Base-by-base conservation (phyloP, 1,140 invertebrate genomes). In the Acromyrmex charruanus region DNA sequence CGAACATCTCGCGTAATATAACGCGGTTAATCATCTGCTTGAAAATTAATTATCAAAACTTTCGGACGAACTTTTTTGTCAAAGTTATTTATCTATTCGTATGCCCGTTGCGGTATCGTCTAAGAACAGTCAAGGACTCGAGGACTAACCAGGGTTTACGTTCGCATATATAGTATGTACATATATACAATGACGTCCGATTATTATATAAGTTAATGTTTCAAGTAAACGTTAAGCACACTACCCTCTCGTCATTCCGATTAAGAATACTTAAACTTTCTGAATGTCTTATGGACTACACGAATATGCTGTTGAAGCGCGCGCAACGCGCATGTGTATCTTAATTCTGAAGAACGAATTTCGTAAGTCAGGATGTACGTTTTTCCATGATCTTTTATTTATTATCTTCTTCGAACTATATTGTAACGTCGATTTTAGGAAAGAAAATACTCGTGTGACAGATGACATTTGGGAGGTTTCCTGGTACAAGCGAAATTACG, bases 71-170 rank as follows among this genome's bases (percentile, higher is more conserved):
- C 28, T 14, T 75, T 55, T 84, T 61, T 51, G 69, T 51, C 80
- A 7, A 28, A 12, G 7, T 84, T 84, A 84, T 39, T 61, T 84
- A 35, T 84, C 69, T 61, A 59, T 61, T 44, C 25, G 39, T 81
- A 35, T 58, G 25, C 39, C 69, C 69, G 39, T 75, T 49, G 84
- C 63, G 84, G 75, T 85, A 80, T 80, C 84, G 51, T 80, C 72
- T 74, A 77, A 89, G 58, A 77, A 72, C 44, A 87, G 66, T 87
- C 87, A 93, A 85, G 88, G 92, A 94, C 92, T 95, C 92, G 92
- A 94, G 95, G 94, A 95, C 94, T 94, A 95, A 95, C 94, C 95
- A 95, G 95, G 95, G 95, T 95, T 95, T 94, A 93, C 87, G 91
- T 94, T 94, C 91, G 89, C 80, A 63, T 93, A 90, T 93, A 90